These are phyloP conservation scores for Tamandua tetradactyla DNA, from an alignment of 2,797 vertebrate species.

Conservation along the genomic window DNA sequence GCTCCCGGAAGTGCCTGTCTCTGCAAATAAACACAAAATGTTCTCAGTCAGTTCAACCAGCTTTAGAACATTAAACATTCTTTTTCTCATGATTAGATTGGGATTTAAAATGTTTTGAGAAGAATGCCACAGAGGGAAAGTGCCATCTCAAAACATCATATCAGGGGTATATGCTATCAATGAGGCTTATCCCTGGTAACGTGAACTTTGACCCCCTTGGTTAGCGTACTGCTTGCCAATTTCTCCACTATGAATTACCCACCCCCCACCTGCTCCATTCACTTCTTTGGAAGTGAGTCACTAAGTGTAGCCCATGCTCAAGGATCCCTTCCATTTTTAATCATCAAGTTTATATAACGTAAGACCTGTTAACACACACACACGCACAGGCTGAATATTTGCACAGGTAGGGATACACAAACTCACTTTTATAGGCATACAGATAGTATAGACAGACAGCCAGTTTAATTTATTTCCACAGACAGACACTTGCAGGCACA, in stretches of 20 bases:
- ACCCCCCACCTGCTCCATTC: neutral
- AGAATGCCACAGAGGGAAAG: neutral
- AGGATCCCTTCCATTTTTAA: neutral
- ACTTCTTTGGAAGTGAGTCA: conserved; percentile 29
- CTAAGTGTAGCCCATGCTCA: neutral
- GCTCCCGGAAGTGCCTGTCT: neutral
- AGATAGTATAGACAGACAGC: neutral
- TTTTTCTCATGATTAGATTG: neutral
- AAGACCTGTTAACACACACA: neutral
- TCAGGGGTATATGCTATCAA: neutral
- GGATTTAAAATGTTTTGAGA: neutral
- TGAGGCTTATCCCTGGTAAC: neutral
- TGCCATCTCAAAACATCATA: neutral
- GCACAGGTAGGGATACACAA: neutral
- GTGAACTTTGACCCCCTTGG: neutral
- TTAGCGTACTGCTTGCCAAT: neutral
- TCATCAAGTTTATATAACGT: neutral
- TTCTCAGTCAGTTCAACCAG: neutral
- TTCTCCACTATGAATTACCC: neutral
- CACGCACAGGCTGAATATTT: neutral
- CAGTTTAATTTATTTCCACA: neutral
- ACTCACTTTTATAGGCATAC: neutral
- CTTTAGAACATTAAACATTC: neutral
- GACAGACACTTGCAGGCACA: neutral
- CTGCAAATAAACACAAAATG: neutral